These are phyloP conservation scores for Dryobates pubescens DNA, from an alignment of 2,797 vertebrate genomes.

Conservation along the genomic window DNA sequence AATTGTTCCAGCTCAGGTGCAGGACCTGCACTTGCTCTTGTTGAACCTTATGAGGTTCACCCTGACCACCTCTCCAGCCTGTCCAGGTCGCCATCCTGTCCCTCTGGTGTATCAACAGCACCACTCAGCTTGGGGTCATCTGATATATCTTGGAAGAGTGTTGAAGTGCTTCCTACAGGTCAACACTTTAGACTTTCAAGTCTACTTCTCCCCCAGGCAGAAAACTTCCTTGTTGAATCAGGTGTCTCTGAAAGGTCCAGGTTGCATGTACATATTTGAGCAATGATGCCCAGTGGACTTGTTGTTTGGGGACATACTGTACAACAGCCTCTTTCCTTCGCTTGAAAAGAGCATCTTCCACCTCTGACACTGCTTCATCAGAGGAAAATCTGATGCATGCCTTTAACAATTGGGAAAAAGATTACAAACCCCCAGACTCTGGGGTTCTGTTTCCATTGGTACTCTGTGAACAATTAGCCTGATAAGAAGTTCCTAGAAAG, in stretches of 20 bases:
- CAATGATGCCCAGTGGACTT: not conserved
- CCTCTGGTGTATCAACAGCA: too few species aligned
- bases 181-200: not conserved
- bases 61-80: too few species aligned
- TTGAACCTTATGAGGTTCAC: too few species aligned
- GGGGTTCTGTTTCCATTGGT: not conserved
- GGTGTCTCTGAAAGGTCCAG: not conserved
- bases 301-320: slow-evolving; percentile 19
- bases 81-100: too few species aligned
- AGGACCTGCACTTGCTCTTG: too few species aligned
- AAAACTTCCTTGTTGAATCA: not conserved
- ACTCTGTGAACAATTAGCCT: not conserved
- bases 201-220: not conserved
- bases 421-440: too few species aligned
- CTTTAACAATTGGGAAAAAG: slow-evolving; percentile 27
- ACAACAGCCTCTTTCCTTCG: not conserved
- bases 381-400: not conserved
- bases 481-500: not conserved
- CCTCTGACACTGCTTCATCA: not conserved
- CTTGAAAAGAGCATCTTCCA: not conserved
- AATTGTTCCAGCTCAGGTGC: too few species aligned
- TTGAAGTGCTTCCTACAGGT: not conserved
- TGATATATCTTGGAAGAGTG: not conserved
- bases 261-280: not conserved
- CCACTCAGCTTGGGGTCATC: not conserved